These are phyloP conservation scores for Drosophila paranaensis DNA, from an alignment of 2,888 invertebrate species.

Conservation along the genomic window DNA sequence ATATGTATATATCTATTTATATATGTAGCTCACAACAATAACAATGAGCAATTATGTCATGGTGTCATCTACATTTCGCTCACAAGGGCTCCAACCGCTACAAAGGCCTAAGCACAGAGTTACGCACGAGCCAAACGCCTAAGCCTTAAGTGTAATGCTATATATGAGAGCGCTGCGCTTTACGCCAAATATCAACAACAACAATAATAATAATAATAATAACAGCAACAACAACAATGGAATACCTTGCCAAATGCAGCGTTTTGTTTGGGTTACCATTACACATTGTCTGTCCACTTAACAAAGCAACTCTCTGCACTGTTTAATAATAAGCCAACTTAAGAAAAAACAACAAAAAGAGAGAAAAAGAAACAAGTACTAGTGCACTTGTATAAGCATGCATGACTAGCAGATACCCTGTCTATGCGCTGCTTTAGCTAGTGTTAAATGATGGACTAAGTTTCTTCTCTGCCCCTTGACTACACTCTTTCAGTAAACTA, in stretches of 20 bases:
- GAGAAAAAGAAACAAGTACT: too few relatives aligned
- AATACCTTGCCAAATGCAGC: conserved; percentile 68
- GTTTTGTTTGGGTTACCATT: conserved; percentile 72
- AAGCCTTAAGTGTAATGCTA: conserved; percentile 19
- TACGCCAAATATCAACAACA: conserved; percentile 21
- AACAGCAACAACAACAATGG: conserved; percentile 40
- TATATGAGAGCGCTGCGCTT: conserved; percentile 27
- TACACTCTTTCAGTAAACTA: too few relatives aligned
- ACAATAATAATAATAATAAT: conserved; percentile 11
- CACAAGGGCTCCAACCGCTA: neutral
- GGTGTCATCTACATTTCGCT: conserved; percentile 31
- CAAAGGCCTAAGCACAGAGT: conserved; percentile 34
- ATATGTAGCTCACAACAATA: conserved; percentile 9
- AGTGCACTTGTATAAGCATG: neutral
- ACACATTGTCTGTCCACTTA: conserved; percentile 55
- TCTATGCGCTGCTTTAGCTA: too few relatives aligned
- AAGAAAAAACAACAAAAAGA: conserved; percentile 25
- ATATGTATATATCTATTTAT: too few relatives aligned
- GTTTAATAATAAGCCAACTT: conserved; percentile 63
- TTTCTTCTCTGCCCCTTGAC: too few relatives aligned
- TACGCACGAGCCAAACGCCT: conserved; percentile 65
- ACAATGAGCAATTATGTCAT: conserved; percentile 65
- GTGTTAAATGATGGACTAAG: neutral
- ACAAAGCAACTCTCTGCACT: conserved; percentile 47
- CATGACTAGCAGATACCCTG: neutral